Base-by-base conservation (phyloP, 2,113 vertebrate species). In the Brienomyrus brachyistius region DNA sequence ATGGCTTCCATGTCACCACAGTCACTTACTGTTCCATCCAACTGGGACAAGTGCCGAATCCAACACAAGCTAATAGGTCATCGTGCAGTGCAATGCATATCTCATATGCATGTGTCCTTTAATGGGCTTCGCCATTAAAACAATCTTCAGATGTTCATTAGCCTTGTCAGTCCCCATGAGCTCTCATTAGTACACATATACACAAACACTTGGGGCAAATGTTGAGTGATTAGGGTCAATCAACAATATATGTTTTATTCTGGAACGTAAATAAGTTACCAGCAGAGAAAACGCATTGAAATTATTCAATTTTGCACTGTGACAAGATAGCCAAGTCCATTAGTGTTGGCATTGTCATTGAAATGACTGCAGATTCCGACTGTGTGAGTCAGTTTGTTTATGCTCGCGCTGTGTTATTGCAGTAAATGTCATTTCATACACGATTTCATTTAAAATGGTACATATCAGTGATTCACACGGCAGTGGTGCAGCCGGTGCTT, bases 381-480 rank as follows among this genome's bases (percentile, higher is more conserved):
- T 84, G 82, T 19, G 43, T 84, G 45, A 66, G 87, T 88, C 52
- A 88, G 88, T 89, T 92, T 90, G 84, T 50, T 91, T 52, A 15
- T 54, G 86, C 27, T 90, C 56, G 56, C 66, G 85, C 89, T 90
- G 87, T 47, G 87, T 52, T 86, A 62, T 91, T 90, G 62, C 87
- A 77, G 89, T 86, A 86, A 90, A 88, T 47, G 77, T 70, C 13
- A 86, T 90, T 91, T 90, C 45, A 80, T 89, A 47, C 23, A 47
- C 87, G 23, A 62, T 90, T 92, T 86, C 74, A 83, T 93, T 90
- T 90, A 48, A 62, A 82, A 51, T 89, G 92, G 90, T 90, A 91
- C 74, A 83, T 45, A 89, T 80, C 23, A 45, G 35, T 4, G 35
- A 85, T 88, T 91, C 62, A 87, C 87, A 51, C n/a, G 17, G 89